Conservation (phyloP, 2,797 vertebrate genomes). For the Iguana delicatissima region DNA sequence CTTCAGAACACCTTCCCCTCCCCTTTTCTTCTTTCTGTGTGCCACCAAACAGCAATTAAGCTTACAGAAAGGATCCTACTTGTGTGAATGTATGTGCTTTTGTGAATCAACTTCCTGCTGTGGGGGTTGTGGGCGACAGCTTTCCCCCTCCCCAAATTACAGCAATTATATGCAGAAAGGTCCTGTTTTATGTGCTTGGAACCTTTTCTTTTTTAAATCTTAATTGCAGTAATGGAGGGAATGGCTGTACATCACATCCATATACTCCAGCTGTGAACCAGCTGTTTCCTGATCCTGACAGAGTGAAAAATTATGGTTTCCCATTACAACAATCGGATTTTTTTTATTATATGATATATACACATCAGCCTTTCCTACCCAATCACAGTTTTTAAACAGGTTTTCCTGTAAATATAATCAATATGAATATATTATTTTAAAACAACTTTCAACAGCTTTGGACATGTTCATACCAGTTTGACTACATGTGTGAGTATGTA, state of each 20-base stretch:
- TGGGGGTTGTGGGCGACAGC: not conserved
- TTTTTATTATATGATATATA: not conserved
- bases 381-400: not conserved
- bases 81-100: not conserved
- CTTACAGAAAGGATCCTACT: no score
- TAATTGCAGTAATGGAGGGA: no score
- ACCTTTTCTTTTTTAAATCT: not conserved
- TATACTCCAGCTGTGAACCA: not conserved
- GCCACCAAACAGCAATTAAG: no score
- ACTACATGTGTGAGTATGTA: not conserved
- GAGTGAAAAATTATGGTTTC: not conserved
- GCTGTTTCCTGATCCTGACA: not conserved
- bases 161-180: not conserved
- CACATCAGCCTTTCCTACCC: no score
- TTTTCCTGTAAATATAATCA: not conserved
- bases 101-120: not conserved
- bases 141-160: not conserved
- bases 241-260: not conserved
- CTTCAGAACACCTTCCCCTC: no score
- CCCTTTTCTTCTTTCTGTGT: no score
- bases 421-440: not conserved
- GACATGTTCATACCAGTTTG: not conserved
- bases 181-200: not conserved
- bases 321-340: not conserved
- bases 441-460: not conserved